Evolutionary conservation across 2,888 invertebrate genomes (phyloP).

Genomic region (Bombylius discolor): DNA sequence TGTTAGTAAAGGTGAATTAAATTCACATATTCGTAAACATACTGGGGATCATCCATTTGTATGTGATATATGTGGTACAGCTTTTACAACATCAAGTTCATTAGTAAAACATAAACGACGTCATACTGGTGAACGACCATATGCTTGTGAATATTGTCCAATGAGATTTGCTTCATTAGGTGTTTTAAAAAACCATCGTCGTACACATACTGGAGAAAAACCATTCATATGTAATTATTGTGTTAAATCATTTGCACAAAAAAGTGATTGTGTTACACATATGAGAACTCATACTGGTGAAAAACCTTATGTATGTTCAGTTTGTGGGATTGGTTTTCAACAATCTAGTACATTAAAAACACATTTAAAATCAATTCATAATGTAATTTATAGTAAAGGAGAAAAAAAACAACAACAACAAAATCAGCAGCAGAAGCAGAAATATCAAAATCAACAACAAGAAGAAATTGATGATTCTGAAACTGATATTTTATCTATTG

Average conservation of each 20-base stretch:
- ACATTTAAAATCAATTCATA: constrained; percentile 31
- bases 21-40: constrained; percentile 44
- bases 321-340: constrained; percentile 42
- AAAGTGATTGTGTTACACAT: constrained; percentile 44
- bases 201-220: constrained; percentile 46
- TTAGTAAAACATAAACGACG: constrained; percentile 44
- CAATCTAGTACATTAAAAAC: constrained; percentile 41
- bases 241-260: constrained; percentile 44
- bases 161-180: constrained; percentile 45
- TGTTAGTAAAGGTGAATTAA: constrained; percentile 39
- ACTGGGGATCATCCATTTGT: constrained; percentile 48
- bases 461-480: too few relatives aligned
- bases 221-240: constrained; percentile 44
- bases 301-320: constrained; percentile 24
- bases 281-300: constrained; percentile 43
- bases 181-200: constrained; percentile 43
- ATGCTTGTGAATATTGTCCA: constrained; percentile 45
- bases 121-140: constrained; percentile 47
- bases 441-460: too few relatives aligned
- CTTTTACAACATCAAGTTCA: constrained; percentile 47
- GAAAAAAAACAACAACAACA: not conserved
- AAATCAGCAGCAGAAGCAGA: too few relatives aligned
- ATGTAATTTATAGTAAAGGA: not conserved
- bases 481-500: too few relatives aligned
- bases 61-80: constrained; percentile 42